Conservation (phyloP, 2,888 invertebrate genomes). For the Therioaphis trifolii region DNA sequence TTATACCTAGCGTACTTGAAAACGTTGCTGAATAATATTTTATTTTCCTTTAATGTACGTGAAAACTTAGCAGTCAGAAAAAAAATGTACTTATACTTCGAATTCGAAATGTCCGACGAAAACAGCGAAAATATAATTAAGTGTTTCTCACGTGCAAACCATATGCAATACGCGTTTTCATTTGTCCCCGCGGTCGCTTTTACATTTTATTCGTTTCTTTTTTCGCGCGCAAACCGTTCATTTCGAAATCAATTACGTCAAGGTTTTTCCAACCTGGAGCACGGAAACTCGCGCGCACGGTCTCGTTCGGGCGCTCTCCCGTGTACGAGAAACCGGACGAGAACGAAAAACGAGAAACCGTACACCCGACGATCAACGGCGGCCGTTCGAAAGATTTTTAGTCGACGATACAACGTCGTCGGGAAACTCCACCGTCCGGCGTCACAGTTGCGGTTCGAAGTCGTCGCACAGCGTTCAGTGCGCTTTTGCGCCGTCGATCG, state of each 20-base stretch:
- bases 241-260: not conserved
- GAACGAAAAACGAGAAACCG: too few species aligned
- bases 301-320: too few species aligned
- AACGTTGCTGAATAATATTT: conserved; percentile 6
- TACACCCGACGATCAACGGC: too few species aligned
- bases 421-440: too few species aligned
- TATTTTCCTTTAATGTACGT: not conserved
- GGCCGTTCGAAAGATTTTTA: too few species aligned
- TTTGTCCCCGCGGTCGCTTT: not conserved
- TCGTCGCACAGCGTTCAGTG: too few species aligned
- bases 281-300: not conserved
- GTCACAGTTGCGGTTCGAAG: too few species aligned
- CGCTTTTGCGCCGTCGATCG: too few species aligned
- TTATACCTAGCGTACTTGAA: not conserved
- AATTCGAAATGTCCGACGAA: not conserved
- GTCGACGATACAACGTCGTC: too few species aligned
- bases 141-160: not conserved
- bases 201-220: not conserved
- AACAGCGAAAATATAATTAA: not conserved
- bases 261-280: too few species aligned
- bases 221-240: not conserved
- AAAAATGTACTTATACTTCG: not conserved
- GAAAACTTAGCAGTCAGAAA: not conserved
- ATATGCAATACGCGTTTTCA: not conserved
- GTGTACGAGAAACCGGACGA: too few species aligned